A percentile compares a stretch with the other conserved stretches of the same genome.
phyloP scores from a whole-genome alignment of 1,140 invertebrate genomes.

The Pachyrhynchus sulphureomaculatus region DNA sequence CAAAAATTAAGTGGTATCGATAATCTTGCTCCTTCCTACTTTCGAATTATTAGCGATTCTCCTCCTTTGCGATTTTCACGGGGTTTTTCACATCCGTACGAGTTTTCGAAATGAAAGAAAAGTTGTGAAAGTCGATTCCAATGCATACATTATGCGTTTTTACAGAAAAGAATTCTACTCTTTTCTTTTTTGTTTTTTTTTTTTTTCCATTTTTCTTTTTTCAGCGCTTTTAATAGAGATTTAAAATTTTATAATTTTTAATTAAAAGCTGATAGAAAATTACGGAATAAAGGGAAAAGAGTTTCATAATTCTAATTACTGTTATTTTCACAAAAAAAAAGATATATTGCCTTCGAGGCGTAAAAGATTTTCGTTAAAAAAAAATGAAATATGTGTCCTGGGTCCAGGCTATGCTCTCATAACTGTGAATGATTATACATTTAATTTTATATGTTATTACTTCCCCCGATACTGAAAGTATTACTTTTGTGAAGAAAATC shows the following conservation, averaged over 20 bases:
- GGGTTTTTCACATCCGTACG: slow-evolving; percentile 9
- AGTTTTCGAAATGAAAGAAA: slow-evolving; percentile 19
- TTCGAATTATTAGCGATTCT: slow-evolving; percentile 1
- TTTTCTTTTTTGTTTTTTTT: too few species aligned
- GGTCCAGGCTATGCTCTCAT: too few species aligned
- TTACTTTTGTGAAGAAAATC: too few species aligned
- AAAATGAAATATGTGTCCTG: too few species aligned
- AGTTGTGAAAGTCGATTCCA: slow-evolving; percentile 1
- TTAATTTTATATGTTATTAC: too few species aligned
- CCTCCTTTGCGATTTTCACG: neutral
- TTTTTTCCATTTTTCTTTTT: slow-evolving; percentile 7
- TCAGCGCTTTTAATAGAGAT: neutral
- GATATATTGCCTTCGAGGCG: too few species aligned
- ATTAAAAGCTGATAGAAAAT: neutral
- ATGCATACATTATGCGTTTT: slow-evolving; percentile 15
- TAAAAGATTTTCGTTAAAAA: too few species aligned
- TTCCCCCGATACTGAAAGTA: too few species aligned
- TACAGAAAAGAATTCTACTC: slow-evolving; percentile 6
- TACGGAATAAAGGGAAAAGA: neutral
- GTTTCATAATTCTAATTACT: neutral
- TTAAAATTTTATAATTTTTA: slow-evolving; percentile 2
- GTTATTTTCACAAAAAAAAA: too few species aligned
- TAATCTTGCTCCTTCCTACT: neutral
- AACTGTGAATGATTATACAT: too few species aligned
- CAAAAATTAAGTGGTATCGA: neutral